Base-by-base conservation (phyloP, 1,140 invertebrate species). In the Meloidogyne exigua region DNA sequence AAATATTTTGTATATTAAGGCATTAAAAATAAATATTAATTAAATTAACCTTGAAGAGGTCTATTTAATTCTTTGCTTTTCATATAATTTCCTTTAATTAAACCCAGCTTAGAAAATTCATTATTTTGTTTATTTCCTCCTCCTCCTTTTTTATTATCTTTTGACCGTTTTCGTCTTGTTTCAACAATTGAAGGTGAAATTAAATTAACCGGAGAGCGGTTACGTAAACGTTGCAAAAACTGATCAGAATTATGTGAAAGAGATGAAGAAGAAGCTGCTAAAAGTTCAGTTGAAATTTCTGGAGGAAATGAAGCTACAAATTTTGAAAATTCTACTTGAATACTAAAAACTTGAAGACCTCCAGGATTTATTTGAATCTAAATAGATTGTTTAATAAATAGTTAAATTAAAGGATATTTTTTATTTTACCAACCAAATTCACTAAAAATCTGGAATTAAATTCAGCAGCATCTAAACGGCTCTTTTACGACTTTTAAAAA, bases 251-350 rank as follows among this genome's bases (percentile, higher is more conserved):
- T 21, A n/a, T 18, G 42, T 23, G 39, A 62, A 36, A 73, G 23
- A 25, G 72, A 49, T 23, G 72, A 73, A 32, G 72, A 21, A 5
- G 57, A 18, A 26, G n/a, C n/a, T n/a, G 25, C 65, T 69, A 75
- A 28, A 7, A 75, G 36, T 69, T 75, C 71, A 28, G 74, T 70
- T 26, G 44, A 63, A 42, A 76, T 42, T 26, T 39, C 64, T 57
- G 77, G 78, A n/a, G 77, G 69, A 57, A 79, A 72, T 42, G 49
- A 73, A 21, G 77, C 79, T 13, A 79, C 26, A 44, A 71, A 80
- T 57, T 80, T 81, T 1, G 80, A 79, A 32, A 81, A 83, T 66
- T 81, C 80, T 69, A 81, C 49, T 28, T 36, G 66, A 49, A 83
- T 36, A 63, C 67, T 81, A 68, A 80, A 83, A 68, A 81, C 67